Evolutionary conservation across 2,113 vertebrate species (phyloP).

Genomic region (Gambusia holbrooki): DNA sequence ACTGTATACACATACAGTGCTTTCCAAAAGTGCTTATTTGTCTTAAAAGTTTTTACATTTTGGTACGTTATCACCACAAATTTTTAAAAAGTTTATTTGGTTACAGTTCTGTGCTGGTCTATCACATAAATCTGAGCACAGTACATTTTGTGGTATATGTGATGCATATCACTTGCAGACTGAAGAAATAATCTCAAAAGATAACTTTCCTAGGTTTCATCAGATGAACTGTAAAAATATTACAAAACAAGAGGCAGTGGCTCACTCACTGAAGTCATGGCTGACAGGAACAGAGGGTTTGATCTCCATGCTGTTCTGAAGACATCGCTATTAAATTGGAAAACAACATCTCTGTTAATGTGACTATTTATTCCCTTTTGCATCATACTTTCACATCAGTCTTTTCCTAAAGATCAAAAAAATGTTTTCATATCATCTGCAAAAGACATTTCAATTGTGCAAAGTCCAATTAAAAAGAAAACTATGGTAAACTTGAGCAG

Average conservation of each 20-base stretch:
- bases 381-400: not conserved
- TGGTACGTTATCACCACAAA: not conserved
- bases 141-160: not conserved
- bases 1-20: not conserved
- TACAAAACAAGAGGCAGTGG: not conserved
- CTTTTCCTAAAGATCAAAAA: no score
- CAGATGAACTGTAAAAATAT: not conserved
- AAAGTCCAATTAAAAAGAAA: not conserved
- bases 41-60: not conserved
- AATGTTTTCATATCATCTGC: not conserved
- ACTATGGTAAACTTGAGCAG: constrained; percentile 4
- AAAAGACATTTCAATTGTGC: not conserved
- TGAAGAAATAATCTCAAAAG: not conserved
- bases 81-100: not conserved
- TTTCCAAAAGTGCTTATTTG: no score
- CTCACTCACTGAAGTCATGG: constrained; percentile 92
- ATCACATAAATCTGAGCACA: not conserved
- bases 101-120: not conserved
- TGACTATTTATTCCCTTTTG: not conserved
- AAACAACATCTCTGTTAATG: constrained; percentile 14
- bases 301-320: constrained; percentile 85
- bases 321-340: constrained; percentile 75
- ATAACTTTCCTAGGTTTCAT: not conserved
- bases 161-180: not conserved
- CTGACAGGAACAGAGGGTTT: constrained; percentile 74